Percentiles rank a stretch among this genome's conserved stretches.
Conservation (phyloP, 2,888 invertebrate species). For the Metellina segmentata region DNA sequence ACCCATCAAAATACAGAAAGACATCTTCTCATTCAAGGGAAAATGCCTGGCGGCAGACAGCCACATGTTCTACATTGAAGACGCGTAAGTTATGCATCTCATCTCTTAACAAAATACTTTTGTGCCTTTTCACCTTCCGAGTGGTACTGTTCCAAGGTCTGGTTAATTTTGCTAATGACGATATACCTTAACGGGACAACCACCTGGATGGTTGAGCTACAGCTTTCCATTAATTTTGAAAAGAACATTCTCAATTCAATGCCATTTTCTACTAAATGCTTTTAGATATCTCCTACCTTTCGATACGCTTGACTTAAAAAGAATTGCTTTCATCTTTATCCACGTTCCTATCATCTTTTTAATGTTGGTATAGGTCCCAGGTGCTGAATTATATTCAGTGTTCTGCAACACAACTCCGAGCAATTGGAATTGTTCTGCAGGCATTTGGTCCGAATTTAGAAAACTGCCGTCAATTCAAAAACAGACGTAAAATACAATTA, state of each 20-base stretch:
- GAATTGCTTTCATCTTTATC: neutral
- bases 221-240: neutral
- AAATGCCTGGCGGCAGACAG: conserved; percentile 74
- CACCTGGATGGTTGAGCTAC: neutral
- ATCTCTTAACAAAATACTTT: neutral
- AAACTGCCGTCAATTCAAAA: no score
- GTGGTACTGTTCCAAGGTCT: no score
- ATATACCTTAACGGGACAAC: no score
- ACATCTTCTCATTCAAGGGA: conserved; percentile 77
- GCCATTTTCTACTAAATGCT: neutral
- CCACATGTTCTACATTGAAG: conserved; percentile 78
- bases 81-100: conserved; percentile 69
- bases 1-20: conserved; percentile 75
- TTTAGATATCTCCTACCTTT: neutral
- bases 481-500: no score
- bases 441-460: no score
- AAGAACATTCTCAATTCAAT: neutral
- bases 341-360: no score
- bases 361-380: no score
- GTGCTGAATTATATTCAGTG: no score
- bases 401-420: no score
- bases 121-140: no score
- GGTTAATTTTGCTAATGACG: no score
- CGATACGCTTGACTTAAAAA: neutral
- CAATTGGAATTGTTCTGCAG: no score